Conservation (phyloP, 2,113 vertebrate genomes). For the Merops nubicus region DNA sequence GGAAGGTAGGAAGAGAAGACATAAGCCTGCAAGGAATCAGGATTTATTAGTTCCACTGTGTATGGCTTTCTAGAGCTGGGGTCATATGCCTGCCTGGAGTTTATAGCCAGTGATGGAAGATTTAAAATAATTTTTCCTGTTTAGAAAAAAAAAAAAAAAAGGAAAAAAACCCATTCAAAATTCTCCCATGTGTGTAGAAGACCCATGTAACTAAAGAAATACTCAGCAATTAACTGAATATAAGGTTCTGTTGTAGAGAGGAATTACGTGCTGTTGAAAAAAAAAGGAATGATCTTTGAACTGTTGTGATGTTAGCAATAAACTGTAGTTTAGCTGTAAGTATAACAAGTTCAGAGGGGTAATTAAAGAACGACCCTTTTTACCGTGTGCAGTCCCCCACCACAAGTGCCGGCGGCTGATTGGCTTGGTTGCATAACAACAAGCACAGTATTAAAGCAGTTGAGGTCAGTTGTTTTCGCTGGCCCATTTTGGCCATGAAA, state of each 20-base stretch:
- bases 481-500: neutral
- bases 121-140: constrained; percentile 33
- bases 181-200: neutral
- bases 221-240: neutral
- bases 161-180: neutral
- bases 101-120: constrained; percentile 17
- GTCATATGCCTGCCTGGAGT: neutral
- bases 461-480: constrained; percentile 67
- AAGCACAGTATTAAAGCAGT: neutral
- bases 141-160: neutral
- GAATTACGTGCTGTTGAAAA: neutral
- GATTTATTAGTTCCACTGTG: constrained; percentile 54
- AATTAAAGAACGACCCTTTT: neutral
- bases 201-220: neutral
- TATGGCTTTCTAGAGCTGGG: neutral
- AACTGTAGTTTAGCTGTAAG: neutral
- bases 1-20: constrained; percentile 30
- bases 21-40: neutral
- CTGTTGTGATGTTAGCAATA: neutral
- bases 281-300: neutral
- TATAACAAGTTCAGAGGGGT: neutral
- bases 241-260: neutral
- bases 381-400: neutral
- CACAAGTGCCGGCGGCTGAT: neutral
- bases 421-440: neutral